Conservation (phyloP, 2,113 vertebrate species). For the Heliornis fulica region DNA sequence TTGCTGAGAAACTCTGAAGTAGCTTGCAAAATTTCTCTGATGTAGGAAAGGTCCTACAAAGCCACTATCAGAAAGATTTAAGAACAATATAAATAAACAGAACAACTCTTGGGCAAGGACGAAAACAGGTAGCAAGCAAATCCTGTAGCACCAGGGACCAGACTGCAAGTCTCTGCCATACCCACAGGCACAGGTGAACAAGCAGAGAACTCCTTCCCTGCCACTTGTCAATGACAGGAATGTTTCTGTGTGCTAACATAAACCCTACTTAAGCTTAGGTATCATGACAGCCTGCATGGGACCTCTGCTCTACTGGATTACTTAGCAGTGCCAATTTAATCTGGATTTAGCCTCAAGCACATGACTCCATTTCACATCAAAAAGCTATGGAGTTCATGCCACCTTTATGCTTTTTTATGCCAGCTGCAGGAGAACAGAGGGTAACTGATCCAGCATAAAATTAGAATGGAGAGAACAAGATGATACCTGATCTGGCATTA, state of each 20-base stretch:
- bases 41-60: not conserved
- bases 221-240: not conserved
- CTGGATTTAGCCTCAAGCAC: not conserved
- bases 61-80: not conserved
- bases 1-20: not conserved
- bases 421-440: conserved; percentile 37
- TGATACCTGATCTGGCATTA: conserved; percentile 55
- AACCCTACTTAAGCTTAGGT: not conserved
- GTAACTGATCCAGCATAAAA: conserved; percentile 58
- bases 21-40: not conserved
- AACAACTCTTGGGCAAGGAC: not conserved
- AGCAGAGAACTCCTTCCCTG: not conserved
- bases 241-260: accelerated
- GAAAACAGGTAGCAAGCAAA: not conserved
- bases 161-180: not conserved
- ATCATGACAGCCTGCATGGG: not conserved
- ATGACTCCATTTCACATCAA: not conserved
- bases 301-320: not conserved
- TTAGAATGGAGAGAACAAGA: conserved; percentile 58
- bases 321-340: not conserved
- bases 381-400: not conserved
- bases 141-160: not conserved
- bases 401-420: conserved; percentile 10
- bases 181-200: not conserved
- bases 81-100: not conserved